Evolutionary conservation across 2,888 invertebrate species (phyloP).

Genomic region (Xestia rhomboidea): DNA sequence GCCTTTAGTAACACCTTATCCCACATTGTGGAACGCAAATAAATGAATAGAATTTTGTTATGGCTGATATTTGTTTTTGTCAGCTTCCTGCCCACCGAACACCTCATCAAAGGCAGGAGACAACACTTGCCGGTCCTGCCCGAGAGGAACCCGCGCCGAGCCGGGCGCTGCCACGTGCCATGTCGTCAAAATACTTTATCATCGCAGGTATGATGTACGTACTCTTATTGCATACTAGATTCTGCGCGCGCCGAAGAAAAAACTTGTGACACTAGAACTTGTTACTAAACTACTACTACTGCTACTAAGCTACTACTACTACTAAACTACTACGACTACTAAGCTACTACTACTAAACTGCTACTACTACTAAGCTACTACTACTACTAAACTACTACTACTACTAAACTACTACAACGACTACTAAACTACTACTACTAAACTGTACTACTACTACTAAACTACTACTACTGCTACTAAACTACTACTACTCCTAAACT

Average conservation of each 20-base stretch:
- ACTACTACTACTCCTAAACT: too few species aligned
- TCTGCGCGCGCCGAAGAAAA: background rate
- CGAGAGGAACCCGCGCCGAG: slow-evolving; percentile 58
- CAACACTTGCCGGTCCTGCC: slow-evolving; percentile 69
- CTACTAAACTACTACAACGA: too few species aligned
- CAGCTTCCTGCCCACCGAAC: slow-evolving; percentile 74
- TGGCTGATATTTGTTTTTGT: background rate
- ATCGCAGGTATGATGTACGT: slow-evolving; percentile 77
- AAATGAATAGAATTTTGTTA: background rate
- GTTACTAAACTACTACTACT: background rate
- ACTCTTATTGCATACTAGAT: slow-evolving; percentile 37
- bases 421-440: too few species aligned
- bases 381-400: too few species aligned
- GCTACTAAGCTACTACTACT: too few species aligned
- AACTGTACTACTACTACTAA: too few species aligned
- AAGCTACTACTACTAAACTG: too few species aligned
- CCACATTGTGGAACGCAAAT: too few species aligned
- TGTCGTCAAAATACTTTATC: slow-evolving; percentile 38
- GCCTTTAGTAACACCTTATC: too few species aligned
- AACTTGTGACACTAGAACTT: background rate
- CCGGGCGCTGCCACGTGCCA: slow-evolving; percentile 66
- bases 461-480: too few species aligned
- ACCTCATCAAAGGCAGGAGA: slow-evolving; percentile 69
- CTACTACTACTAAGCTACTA: too few species aligned
- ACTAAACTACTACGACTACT: too few species aligned